A percentile compares a stretch with the other conserved stretches of the same genome.
Conservation (phyloP, 2,888 invertebrate genomes). For the Eristalis arbustorum region DNA sequence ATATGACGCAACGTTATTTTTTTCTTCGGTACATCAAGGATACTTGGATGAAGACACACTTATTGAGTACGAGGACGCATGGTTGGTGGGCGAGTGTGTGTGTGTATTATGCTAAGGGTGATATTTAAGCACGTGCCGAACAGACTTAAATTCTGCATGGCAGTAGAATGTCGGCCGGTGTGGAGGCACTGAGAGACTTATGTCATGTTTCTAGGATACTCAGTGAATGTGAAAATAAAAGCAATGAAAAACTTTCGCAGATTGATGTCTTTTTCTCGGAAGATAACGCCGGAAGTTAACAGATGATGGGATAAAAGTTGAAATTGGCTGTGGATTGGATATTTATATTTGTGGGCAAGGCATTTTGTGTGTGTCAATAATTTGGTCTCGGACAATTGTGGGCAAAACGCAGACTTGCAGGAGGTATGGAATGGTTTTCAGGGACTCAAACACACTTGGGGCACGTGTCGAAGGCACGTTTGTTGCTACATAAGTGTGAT, state of each 20-base stretch:
- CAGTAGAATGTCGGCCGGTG: neutral
- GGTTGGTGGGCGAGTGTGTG: neutral
- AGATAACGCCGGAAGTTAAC: slow-evolving; percentile 39
- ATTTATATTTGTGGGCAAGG: slow-evolving; percentile 4
- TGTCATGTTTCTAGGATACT: slow-evolving; percentile 37
- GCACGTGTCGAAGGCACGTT: too few relatives aligned
- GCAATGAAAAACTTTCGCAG: slow-evolving; percentile 41
- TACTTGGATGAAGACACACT: slow-evolving; percentile 54
- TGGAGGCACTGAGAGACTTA: slow-evolving; percentile 11
- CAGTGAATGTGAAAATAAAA: slow-evolving; percentile 22
- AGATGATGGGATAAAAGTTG: slow-evolving; percentile 37
- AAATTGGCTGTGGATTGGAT: slow-evolving; percentile 23
- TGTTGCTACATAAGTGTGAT: too few relatives aligned
- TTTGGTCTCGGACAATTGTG: neutral
- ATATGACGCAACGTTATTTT: slow-evolving; percentile 50
- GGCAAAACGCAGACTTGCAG: neutral
- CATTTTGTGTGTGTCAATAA: neutral
- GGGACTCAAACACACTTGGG: too few relatives aligned
- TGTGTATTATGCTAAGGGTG: slow-evolving; percentile 26
- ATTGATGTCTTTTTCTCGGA: slow-evolving; percentile 25
- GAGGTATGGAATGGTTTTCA: too few relatives aligned
- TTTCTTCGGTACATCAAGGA: slow-evolving; percentile 27
- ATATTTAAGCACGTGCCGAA: slow-evolving; percentile 58
- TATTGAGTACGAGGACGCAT: slow-evolving; percentile 32
- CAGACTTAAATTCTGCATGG: neutral